These are phyloP conservation scores for Caenorhabditis auriculariae DNA, from an alignment of 2,888 invertebrate species.

Conservation along the genomic window DNA sequence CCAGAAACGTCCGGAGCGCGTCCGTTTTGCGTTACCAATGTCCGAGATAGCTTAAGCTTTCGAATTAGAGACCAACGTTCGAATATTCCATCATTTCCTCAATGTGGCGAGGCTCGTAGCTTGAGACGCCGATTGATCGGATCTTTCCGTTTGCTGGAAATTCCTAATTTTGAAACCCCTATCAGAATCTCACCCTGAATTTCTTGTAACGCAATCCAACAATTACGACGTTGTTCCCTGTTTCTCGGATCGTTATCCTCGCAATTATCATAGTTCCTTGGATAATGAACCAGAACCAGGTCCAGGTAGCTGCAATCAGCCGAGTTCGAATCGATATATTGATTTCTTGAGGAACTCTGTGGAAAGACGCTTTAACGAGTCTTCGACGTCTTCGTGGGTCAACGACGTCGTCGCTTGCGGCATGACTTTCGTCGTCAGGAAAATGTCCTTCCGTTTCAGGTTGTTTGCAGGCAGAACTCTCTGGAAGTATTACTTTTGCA, in stretches of 20 bases:
- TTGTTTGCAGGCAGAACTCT: conserved; percentile 8
- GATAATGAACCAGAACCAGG: conserved; percentile 76
- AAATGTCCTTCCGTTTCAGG: conserved; percentile 7
- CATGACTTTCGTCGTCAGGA: conserved; percentile 18
- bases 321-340: too few species aligned
- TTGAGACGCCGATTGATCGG: conserved; percentile 76
- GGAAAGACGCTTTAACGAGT: conserved; percentile 37
- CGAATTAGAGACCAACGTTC: too few species aligned
- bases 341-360: too few species aligned
- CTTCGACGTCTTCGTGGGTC: conserved; percentile 14
- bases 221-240: conserved; percentile 70
- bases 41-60: too few species aligned
- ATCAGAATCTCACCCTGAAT: conserved; percentile 65
- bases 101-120: conserved; percentile 75
- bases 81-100: conserved; percentile 68
- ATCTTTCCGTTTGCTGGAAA: conserved; percentile 8
- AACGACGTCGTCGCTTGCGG: conserved; percentile 2
- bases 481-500: conserved; percentile 1
- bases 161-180: not conserved
- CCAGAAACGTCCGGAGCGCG: too few species aligned
- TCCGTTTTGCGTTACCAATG: too few species aligned
- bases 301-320: conserved; percentile 44
- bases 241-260: conserved; percentile 68
- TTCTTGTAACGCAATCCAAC: conserved; percentile 75
- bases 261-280: conserved; percentile 72